Conservation (phyloP, 92 coral and sea anemone species). For the Phymanthus crucifer region DNA sequence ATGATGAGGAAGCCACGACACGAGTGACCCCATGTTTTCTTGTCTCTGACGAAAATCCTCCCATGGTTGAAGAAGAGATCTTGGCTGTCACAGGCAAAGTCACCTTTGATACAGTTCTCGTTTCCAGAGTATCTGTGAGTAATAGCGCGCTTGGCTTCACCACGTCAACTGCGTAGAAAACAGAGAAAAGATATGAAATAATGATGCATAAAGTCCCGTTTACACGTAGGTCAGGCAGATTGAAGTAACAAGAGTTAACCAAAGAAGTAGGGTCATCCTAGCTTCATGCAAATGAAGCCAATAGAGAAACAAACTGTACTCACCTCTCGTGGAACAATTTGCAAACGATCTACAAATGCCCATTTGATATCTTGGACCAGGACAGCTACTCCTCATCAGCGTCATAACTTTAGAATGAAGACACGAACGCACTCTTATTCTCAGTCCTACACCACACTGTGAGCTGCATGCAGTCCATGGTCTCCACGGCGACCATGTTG, state of each 20-base stretch:
- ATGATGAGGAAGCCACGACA: not conserved
- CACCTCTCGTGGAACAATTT: constrained; percentile 48
- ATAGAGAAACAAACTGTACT: not conserved
- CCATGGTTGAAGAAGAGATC: not conserved
- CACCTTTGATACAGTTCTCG: not conserved
- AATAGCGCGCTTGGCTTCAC: not conserved
- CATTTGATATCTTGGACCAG: constrained; percentile 63
- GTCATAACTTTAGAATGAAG: constrained; percentile 26
- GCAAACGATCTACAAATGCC: constrained; percentile 42
- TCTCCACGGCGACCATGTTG: constrained; percentile 74
- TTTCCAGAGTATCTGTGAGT: not conserved
- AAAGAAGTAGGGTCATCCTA: too few species aligned
- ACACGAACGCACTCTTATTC: constrained; percentile 69
- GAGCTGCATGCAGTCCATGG: constrained; percentile 73
- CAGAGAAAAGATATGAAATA: too few species aligned
- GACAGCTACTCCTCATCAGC: constrained; percentile 41
- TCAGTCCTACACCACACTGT: constrained; percentile 76
- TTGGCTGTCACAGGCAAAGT: not conserved
- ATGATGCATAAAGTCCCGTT: too few species aligned
- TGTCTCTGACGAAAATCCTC: not conserved
- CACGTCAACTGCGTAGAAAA: not conserved
- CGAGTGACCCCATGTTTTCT: not conserved
- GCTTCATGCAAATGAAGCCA: not conserved
- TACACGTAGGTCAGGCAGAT: too few species aligned
- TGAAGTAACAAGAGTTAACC: too few species aligned